These are phyloP conservation scores for Anhinga rufa DNA, from an alignment of 2,113 vertebrate genomes.

Conservation along the genomic window DNA sequence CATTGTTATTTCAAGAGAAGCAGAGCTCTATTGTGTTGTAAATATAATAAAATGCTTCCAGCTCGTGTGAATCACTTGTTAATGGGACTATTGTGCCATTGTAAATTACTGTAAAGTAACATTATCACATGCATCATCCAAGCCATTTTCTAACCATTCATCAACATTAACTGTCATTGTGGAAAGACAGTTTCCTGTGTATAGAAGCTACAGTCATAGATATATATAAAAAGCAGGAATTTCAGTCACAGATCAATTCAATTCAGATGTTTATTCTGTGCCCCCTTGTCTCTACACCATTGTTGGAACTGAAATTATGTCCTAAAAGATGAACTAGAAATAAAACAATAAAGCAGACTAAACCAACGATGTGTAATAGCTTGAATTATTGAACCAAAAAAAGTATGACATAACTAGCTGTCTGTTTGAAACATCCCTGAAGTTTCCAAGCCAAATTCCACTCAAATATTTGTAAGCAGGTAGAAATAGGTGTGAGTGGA, in stretches of 20 bases:
- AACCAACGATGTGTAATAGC: neutral
- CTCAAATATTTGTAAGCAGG: neutral
- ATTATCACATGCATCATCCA: slow-evolving; percentile 29
- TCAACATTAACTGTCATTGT: slow-evolving; percentile 43
- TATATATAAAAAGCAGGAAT: neutral
- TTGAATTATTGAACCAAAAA: neutral
- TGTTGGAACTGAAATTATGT: neutral
- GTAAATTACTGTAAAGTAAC: slow-evolving; percentile 18
- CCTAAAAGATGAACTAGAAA: neutral
- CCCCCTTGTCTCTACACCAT: neutral
- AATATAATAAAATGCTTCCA: slow-evolving; percentile 40
- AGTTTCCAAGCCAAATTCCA: neutral
- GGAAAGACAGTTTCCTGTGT: neutral
- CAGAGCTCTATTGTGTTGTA: slow-evolving; percentile 12
- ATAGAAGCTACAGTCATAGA: neutral
- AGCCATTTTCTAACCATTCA: slow-evolving; percentile 39
- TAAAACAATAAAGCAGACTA: neutral
- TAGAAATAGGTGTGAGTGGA: neutral
- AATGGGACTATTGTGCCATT: slow-evolving; percentile 34
- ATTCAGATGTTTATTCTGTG: neutral
- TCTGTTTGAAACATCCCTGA: neutral
- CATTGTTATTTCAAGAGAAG: slow-evolving; percentile 12
- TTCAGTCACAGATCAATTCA: neutral
- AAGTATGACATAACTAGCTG: neutral
- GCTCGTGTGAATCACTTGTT: slow-evolving; percentile 33